phyloP scores from a whole-genome alignment of 2,113 vertebrate genomes.

The Hypanus sabinus region DNA sequence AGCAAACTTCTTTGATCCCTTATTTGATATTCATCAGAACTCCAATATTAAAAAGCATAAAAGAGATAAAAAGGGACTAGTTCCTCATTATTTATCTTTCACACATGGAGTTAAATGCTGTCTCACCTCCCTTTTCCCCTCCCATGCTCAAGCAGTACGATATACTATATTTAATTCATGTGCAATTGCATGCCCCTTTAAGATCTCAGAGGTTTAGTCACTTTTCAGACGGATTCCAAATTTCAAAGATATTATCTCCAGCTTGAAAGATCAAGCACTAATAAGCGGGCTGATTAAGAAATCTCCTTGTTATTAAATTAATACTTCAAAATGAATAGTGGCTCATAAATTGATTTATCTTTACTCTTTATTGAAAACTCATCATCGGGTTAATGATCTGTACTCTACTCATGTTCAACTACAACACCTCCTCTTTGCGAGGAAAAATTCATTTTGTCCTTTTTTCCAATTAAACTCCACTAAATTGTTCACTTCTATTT shows the following conservation, averaged over 20 bases:
- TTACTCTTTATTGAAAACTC: neutral
- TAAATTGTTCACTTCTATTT: neutral
- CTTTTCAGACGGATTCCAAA: neutral
- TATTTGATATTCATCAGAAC: neutral
- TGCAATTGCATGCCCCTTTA: neutral
- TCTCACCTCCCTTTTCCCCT: too few relatives aligned
- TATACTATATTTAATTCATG: neutral
- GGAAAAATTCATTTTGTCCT: neutral
- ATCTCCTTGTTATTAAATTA: neutral
- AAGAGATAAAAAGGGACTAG: neutral
- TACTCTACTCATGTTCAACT: neutral
- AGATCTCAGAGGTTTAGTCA: neutral
- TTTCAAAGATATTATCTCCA: neutral
- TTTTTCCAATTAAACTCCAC: neutral
- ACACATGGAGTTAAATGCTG: neutral
- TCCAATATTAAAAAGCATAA: neutral
- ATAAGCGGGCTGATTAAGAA: neutral
- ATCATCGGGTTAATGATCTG: neutral
- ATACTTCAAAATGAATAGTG: neutral
- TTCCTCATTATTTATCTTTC: neutral
- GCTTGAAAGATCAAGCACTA: neutral
- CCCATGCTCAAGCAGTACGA: neutral
- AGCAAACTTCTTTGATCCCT: neutral
- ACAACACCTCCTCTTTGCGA: neutral
- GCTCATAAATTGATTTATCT: neutral